Base-by-base conservation (phyloP, 2,797 vertebrate genomes). In the Micrastur ruficollis region DNA sequence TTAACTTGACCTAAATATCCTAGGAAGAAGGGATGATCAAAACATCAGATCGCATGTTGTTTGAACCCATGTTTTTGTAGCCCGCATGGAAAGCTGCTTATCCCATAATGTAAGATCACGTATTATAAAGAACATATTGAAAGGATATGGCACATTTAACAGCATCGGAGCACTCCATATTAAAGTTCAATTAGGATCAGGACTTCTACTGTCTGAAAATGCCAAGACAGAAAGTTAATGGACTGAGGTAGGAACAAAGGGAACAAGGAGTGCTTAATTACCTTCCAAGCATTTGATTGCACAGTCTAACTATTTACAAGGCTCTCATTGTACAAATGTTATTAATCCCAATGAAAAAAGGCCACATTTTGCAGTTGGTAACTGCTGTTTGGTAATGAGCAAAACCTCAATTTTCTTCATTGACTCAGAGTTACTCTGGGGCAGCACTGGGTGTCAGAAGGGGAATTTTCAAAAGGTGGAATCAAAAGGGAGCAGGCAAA, bases 101-200 rank as follows among this genome's bases (percentile, higher is more conserved):
- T 90, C 3, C 5, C 65, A 78, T 67, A 95, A 86, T 3, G 11
- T 17, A 71, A 71, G 76, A 74, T 82, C 78, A 68, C 4, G 1
- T 59, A 92, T 58, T 91, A 86, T 29, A 93, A 86, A 67, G 90
- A 86, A 70, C 68, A 92, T 72, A 72, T 16, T 81, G 84, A 92
- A 97, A 97, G 84, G 96, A 95, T 94, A 98, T 47, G 96, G 97
- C 91, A 97, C 96, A 97, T 94, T 98, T 86, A 98, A 98, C 97
- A 97, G 94, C 95, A 97, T 95, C 97, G 98, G 97, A 98, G 96
- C 92, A 62, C 95, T 98, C 97, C 97, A 94, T 97, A 98, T 97
- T 97, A 98, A 98, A 98, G 97, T 98, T 98, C 98, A 98, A 98
- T 98, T 98, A 97, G 95, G 95, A 97, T 91, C 67, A 91, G 96